Base-by-base conservation (phyloP, 2,888 invertebrate species). In the Chrysomela aeneicollis region DNA sequence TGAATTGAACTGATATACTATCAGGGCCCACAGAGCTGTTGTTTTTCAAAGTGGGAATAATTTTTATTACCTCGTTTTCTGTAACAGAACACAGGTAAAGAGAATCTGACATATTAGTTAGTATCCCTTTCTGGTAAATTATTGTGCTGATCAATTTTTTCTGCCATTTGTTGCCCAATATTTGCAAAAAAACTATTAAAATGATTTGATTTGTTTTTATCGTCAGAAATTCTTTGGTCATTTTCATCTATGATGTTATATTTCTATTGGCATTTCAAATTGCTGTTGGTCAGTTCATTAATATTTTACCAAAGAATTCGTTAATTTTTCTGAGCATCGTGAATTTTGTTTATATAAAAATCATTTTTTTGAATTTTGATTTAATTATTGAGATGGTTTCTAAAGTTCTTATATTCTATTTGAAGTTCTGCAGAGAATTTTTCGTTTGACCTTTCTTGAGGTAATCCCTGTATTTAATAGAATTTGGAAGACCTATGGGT, bases 231-330 rank as follows among this genome's bases (percentile, higher is more conserved):
- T 55, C 10, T 49, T 58, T 46, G 47, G 64, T 21, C 22, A 42
- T 17, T 15, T n/a, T 32, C 15, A 17, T 49, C 10, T n/a, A 12
- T 57, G 6, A 15, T 4, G 73, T 73, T 66, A 42, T 42, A 42
- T 42, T 42, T 42, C 4, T 17, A 2, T 42, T 42, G 42, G 42
- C n/a, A 42, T 42, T 42, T 42, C 42, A 9, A 42, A 10, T 17
- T 42, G 42, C 42, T 42, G 42, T 42, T 42, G 42, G 42, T 42
- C 42, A 42, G 2, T 42, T 42, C 42, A 42, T 42, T 42, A 5
- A 42, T 42, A 42, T 42, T 42, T 42, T 42, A 9, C 8, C 49
- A 49, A 19, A 49, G 18, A 19, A 19, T 49, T 49, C 49, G 19
- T 19, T 49, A 49, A 12, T 49, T 49, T 49, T 49, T 4, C 9